These are phyloP conservation scores for Mythimna ferrago DNA, from an alignment of 2,888 invertebrate species.

Conservation along the genomic window DNA sequence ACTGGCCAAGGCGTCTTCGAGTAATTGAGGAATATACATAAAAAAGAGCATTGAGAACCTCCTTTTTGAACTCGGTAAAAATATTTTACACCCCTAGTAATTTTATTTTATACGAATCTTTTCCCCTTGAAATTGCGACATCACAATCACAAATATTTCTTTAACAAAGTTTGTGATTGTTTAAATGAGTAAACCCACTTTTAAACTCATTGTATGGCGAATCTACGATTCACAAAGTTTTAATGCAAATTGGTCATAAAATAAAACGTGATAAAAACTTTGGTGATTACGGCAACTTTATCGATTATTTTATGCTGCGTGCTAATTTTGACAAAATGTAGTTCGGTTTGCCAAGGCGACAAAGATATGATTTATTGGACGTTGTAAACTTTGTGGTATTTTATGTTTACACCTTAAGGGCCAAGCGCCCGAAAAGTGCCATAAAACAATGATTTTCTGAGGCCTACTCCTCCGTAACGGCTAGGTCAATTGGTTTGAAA, in stretches of 20 bases:
- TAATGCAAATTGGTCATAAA: constrained; percentile 42
- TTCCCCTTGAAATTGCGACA: not conserved
- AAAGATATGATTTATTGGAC: not conserved
- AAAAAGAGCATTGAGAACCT: no score
- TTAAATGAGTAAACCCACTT: constrained; percentile 24
- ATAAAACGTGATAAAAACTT: constrained; percentile 55
- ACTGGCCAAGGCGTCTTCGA: no score
- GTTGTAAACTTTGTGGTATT: not conserved
- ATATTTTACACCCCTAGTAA: not conserved
- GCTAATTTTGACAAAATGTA: constrained; percentile 19
- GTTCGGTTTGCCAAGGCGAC: not conserved
- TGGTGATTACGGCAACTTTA: constrained; percentile 38
- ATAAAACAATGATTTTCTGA: no score
- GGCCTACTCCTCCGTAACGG: no score
- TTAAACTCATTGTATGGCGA: constrained; percentile 28
- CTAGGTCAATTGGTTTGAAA: no score
- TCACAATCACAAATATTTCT: constrained; percentile 22
- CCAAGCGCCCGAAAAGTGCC: no score
- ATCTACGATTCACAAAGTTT: constrained; percentile 47
- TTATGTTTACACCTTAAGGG: no score
- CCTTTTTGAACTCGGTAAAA: no score
- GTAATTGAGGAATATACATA: no score
- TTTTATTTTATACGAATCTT: constrained; percentile 28
- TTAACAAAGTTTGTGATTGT: constrained; percentile 6
- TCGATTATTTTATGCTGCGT: constrained; percentile 35